A percentile compares a stretch with the other conserved stretches of the same genome.
These are phyloP conservation scores for Yponomeuta sedellus DNA, from an alignment of 2,888 invertebrate genomes.

Conservation along the genomic window DNA sequence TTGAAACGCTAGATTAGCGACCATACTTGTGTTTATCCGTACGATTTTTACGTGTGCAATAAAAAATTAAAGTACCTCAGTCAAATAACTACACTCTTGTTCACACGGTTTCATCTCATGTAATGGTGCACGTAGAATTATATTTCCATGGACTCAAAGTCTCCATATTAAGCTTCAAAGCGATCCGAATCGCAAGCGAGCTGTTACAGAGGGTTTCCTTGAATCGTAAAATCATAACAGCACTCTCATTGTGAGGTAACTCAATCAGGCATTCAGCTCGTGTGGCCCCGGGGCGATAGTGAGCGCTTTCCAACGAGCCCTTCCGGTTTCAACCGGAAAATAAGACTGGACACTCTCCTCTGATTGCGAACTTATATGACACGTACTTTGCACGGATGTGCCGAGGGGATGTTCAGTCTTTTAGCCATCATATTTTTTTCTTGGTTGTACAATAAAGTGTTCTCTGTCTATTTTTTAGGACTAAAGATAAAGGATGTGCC, in stretches of 20 bases:
- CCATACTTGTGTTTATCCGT: too few species aligned
- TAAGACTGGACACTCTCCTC: background rate
- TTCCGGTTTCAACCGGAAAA: conserved; percentile 5
- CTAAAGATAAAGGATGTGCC: too few species aligned
- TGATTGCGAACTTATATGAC: background rate
- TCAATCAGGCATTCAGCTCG: conserved; percentile 14
- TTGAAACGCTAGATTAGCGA: too few species aligned
- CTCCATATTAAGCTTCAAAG: background rate
- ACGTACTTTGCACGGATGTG: too few species aligned
- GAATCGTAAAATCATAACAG: conserved; percentile 7
- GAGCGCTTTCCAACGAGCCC: conserved; percentile 11
- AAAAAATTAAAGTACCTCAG: too few species aligned
- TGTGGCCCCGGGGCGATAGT: conserved; percentile 1
- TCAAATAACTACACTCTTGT: too few species aligned
- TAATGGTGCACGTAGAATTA: background rate
- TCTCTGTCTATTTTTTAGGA: too few species aligned
- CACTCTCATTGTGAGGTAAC: conserved; percentile 13
- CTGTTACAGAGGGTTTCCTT: background rate
- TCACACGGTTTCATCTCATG: too few species aligned
- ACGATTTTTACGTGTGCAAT: too few species aligned
- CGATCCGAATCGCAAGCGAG: background rate
- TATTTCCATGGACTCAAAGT: background rate
- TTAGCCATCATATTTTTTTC: too few species aligned
- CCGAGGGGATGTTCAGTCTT: too few species aligned
- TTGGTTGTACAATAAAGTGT: too few species aligned